These are phyloP conservation scores for Peromyscus leucopus DNA, from an alignment of 2,113 vertebrate species.

Conservation along the genomic window DNA sequence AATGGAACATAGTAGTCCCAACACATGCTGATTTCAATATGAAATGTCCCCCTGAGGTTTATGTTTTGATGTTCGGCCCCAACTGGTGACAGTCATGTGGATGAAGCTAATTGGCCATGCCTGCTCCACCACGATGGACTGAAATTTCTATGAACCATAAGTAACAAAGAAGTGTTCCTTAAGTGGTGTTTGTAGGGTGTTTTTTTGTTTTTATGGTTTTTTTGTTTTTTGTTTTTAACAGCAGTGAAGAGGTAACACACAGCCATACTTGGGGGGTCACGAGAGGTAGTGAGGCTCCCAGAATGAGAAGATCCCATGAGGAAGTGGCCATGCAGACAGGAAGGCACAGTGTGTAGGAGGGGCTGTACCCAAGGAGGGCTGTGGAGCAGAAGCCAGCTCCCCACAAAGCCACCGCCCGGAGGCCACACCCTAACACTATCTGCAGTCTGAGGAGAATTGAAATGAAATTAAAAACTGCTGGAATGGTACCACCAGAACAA, in stretches of 20 bases:
- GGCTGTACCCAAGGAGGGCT: not conserved
- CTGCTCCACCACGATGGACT: not conserved
- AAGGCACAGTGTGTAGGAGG: not conserved
- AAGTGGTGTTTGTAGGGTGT: not conserved
- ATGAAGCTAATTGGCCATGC: not conserved
- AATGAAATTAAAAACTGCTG: conserved; percentile 55
- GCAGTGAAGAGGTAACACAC: not conserved
- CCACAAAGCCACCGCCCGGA: not conserved
- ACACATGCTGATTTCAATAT: not conserved
- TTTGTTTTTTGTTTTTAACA: too few species aligned
- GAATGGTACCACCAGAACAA: conserved; percentile 27
- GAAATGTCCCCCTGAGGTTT: not conserved
- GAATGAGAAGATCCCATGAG: not conserved
- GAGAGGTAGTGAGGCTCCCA: not conserved
- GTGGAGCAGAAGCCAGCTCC: not conserved
- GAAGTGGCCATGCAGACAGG: not conserved
- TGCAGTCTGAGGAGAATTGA: conserved; percentile 20
- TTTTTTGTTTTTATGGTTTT: too few species aligned
- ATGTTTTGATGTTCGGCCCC: not conserved
- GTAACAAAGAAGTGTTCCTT: not conserved
- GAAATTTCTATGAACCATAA: not conserved
- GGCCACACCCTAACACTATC: conserved; percentile 28
- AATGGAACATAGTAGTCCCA: too few species aligned
- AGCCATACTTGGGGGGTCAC: not conserved
- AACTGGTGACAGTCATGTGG: not conserved